Evolutionary conservation across 2,888 invertebrate genomes (phyloP).

Genomic region (Drosophila bunnanda): DNA sequence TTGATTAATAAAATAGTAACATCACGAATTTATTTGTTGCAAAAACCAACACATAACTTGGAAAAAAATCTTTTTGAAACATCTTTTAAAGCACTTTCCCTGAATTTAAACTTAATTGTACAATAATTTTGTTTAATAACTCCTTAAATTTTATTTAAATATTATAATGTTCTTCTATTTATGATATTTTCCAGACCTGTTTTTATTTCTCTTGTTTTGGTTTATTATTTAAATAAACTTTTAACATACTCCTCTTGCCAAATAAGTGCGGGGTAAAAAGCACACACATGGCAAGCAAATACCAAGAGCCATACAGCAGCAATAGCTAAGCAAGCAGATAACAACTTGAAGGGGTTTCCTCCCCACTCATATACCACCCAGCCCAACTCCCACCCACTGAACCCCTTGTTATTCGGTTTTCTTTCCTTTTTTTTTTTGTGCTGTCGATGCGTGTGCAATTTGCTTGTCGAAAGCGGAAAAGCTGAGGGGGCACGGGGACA

Average conservation of each 20-base stretch:
- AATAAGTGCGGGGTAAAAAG: constrained; percentile 13
- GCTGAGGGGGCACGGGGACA: constrained; percentile 24
- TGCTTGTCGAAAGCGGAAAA: constrained; percentile 42
- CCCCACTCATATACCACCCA: background rate
- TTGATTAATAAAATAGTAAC: too few relatives aligned
- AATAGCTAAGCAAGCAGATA: constrained; percentile 72
- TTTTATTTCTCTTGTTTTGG: too few relatives aligned
- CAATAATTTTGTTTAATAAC: background rate
- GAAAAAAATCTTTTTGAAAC: too few relatives aligned
- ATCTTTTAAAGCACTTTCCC: too few relatives aligned
- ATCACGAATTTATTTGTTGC: too few relatives aligned
- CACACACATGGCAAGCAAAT: constrained; percentile 60
- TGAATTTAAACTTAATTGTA: too few relatives aligned
- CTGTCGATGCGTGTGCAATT: constrained; percentile 79
- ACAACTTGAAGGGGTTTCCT: constrained; percentile 69
- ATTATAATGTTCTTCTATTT: background rate
- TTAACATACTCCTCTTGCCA: background rate
- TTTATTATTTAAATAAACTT: background rate
- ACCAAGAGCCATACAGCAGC: constrained; percentile 58
- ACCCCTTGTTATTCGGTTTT: constrained; percentile 17
- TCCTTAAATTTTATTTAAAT: too few relatives aligned
- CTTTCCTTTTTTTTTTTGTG: constrained; percentile 13
- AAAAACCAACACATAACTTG: too few relatives aligned
- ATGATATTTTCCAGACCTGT: fast-evolving
- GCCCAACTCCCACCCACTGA: constrained; percentile 1